phyloP scores from a whole-genome alignment of 1,140 invertebrate species.

The Xylocopa sonorina region DNA sequence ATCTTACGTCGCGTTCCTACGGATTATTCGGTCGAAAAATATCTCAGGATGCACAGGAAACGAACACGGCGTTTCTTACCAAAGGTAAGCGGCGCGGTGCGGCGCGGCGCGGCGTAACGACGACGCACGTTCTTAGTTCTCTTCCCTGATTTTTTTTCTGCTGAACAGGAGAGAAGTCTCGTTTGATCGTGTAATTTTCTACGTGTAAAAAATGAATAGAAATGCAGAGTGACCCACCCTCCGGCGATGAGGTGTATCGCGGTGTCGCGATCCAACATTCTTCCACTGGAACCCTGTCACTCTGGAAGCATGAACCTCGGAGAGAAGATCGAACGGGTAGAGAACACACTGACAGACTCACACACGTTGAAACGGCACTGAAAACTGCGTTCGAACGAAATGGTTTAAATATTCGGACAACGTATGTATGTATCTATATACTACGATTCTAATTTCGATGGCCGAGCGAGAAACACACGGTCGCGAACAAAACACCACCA shows the following conservation, averaged over 20 bases:
- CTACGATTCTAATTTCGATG: neutral
- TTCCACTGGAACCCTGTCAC: constrained; percentile 52
- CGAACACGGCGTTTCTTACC: neutral
- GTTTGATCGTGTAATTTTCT: neutral
- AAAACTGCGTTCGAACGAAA: neutral
- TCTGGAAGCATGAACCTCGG: constrained; percentile 57
- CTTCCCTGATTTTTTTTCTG: too few relatives aligned
- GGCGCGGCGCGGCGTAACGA: too few relatives aligned
- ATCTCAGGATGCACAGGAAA: too few relatives aligned
- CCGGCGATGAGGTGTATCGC: constrained; percentile 93
- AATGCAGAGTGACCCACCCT: constrained; percentile 85
- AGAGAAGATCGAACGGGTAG: neutral
- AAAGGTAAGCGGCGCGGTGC: too few relatives aligned
- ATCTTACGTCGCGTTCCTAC: neutral
- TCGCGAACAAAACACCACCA: neutral
- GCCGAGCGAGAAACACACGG: neutral
- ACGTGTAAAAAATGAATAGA: constrained; percentile 18
- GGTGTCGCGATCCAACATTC: constrained; percentile 90
- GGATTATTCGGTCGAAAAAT: neutral
- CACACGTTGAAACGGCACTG: neutral
- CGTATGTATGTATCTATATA: neutral
- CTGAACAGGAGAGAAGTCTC: too few relatives aligned
- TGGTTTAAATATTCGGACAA: neutral
- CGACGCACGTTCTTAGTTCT: too few relatives aligned
- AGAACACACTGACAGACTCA: constrained; percentile 5